A percentile compares a stretch with the other conserved stretches of the same genome.
Evolutionary conservation across 1,140 invertebrate genomes (phyloP).

Genomic region (Sycophaga agraensis): DNA sequence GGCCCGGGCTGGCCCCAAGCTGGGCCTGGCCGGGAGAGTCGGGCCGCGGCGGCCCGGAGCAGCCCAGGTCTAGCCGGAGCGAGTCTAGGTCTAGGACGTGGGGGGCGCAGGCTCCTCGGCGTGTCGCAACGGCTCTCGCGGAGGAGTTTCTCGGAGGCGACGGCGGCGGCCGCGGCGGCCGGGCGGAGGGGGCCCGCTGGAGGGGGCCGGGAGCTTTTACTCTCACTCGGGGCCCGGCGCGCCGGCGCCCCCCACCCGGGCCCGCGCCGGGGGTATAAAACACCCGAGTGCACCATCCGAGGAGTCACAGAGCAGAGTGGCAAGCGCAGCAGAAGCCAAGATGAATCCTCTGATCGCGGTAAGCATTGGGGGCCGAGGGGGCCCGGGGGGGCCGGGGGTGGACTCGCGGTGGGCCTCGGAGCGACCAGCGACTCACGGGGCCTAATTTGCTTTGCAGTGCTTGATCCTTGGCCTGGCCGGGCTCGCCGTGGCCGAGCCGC

Average conservation of each 20-base stretch:
- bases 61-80: no score
- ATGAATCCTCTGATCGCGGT: slow-evolving; percentile 59
- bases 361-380: slow-evolving; percentile 42
- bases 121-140: no score
- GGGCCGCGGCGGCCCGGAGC: no score
- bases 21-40: no score
- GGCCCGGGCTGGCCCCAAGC: no score
- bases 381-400: background rate
- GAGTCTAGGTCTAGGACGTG: no score
- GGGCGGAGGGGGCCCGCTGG: no score
- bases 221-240: slow-evolving; percentile 47
- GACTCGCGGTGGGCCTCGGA: no score
- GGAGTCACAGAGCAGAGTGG: slow-evolving; percentile 57
- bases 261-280: slow-evolving; percentile 52
- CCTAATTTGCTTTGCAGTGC: slow-evolving; percentile 55
- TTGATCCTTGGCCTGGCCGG: slow-evolving; percentile 65
- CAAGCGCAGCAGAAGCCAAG: slow-evolving; percentile 53
- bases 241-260: slow-evolving; percentile 16
- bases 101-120: no score
- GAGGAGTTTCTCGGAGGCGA: no score
- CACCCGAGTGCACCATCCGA: slow-evolving; percentile 49
- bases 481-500: slow-evolving; percentile 63
- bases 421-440: no score
- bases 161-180: no score
- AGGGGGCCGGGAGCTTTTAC: slow-evolving; percentile 38